phyloP scores from a whole-genome alignment of 2,113 vertebrate species.

The Corythornis vintsioides region DNA sequence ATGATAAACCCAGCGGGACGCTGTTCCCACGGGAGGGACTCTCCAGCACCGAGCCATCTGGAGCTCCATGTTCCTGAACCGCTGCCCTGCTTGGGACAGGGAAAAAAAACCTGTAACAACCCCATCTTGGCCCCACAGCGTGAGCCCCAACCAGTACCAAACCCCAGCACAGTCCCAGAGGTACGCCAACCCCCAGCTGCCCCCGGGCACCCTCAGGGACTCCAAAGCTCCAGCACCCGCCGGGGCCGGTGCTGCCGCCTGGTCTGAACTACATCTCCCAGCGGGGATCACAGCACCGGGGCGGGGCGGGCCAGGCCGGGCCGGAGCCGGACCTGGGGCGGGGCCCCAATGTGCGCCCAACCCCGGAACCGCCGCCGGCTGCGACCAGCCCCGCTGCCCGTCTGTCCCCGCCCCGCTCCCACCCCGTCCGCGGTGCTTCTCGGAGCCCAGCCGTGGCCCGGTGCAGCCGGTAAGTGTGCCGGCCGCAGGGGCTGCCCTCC shows the following conservation, averaged over 20 bases:
- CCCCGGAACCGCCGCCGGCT: background rate
- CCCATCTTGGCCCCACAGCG: too few species aligned
- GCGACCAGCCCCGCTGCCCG: background rate
- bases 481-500: background rate
- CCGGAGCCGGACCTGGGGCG: background rate
- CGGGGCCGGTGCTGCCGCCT: background rate
- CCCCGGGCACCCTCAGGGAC: background rate
- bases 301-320: background rate
- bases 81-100: rapidly evolving
- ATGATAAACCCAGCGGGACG: rapidly evolving
- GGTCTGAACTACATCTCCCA: background rate
- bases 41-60: background rate
- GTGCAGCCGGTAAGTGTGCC: background rate
- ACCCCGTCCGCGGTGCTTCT: background rate
- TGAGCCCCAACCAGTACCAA: background rate
- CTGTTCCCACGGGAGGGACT: rapidly evolving
- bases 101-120: background rate
- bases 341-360: background rate
- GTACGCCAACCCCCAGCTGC: rapidly evolving
- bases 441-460: background rate
- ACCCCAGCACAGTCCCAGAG: too few species aligned
- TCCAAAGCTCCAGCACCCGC: background rate
- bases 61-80: background rate
- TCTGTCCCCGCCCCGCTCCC: too few species aligned
- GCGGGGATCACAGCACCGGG: background rate